Conservation (phyloP, 2,113 vertebrate genomes). For the Antechinus flavipes region DNA sequence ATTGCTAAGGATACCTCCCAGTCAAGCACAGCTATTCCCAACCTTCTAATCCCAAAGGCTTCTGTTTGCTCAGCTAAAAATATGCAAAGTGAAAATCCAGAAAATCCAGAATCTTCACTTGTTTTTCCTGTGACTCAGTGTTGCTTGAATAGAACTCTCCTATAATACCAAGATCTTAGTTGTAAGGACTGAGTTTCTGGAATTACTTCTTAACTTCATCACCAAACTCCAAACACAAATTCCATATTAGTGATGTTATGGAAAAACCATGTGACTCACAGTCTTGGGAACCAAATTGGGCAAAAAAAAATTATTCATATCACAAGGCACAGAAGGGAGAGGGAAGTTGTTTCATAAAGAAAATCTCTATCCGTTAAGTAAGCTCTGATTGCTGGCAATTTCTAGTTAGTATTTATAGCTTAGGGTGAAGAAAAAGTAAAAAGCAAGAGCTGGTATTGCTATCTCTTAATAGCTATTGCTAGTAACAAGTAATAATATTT, state of each 20-base stretch:
- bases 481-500: not conserved
- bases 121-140: not conserved
- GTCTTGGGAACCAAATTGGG: not conserved
- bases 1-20: not conserved
- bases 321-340: not conserved
- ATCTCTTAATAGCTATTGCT: not conserved
- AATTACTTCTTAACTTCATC: not conserved
- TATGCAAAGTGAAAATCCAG: not conserved
- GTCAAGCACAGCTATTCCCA: not conserved
- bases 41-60: not conserved
- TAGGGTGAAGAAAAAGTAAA: not conserved
- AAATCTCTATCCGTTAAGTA: not conserved
- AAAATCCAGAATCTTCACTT: not conserved
- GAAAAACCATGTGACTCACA: not conserved
- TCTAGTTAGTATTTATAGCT: not conserved
- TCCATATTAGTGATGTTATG: not conserved
- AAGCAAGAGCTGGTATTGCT: not conserved
- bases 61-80: not conserved
- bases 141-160: not conserved
- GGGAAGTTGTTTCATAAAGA: not conserved
- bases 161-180: not conserved
- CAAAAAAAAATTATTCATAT: not conserved
- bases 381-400: not conserved
- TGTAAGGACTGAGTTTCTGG: not conserved
- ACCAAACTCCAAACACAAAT: not conserved